A percentile compares a stretch with the other conserved stretches of the same genome.
Conservation (phyloP, 2,888 invertebrate genomes). For the Dastarcus helophoroides region DNA sequence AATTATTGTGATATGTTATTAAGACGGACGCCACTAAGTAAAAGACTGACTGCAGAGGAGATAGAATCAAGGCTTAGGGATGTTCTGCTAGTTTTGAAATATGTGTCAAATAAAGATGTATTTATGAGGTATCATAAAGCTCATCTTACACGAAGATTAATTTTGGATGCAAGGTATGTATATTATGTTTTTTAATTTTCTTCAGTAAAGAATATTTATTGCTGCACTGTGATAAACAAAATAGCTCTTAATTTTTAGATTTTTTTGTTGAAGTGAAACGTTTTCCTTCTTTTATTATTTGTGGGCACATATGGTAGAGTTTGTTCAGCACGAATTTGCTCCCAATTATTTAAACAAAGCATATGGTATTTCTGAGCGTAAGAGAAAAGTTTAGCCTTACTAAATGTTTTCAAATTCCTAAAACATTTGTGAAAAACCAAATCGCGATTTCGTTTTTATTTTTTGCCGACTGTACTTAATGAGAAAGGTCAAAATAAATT, state of each 20-base stretch:
- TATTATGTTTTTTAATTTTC: constrained; percentile 3
- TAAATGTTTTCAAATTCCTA: too few relatives aligned
- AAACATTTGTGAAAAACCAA: too few relatives aligned
- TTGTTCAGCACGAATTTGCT: not conserved
- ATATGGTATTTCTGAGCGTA: not conserved
- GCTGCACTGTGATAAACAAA: too few relatives aligned
- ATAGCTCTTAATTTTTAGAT: constrained; percentile 1
- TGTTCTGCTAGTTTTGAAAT: constrained; percentile 93
- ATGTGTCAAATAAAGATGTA: constrained; percentile 98
- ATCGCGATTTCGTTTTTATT: too few relatives aligned
- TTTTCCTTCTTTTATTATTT: constrained; percentile 1
- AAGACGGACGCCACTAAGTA: constrained; percentile 90
- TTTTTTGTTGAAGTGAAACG: constrained; percentile 3
- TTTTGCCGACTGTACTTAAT: too few relatives aligned
- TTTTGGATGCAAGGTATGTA: constrained; percentile 67
- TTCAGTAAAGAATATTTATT: too few relatives aligned
- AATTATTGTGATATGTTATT: constrained; percentile 99
- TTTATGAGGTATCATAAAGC: constrained; percentile 99
- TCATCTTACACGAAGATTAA: constrained; percentile 88
- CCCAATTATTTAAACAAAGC: not conserved
- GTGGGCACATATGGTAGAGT: too few relatives aligned
- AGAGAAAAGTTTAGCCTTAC: too few relatives aligned
- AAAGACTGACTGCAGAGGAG: constrained; percentile 91
- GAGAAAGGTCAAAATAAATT: too few relatives aligned
- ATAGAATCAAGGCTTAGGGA: constrained; percentile 88